phyloP scores from a whole-genome alignment of 2,888 invertebrate genomes.

The Zonitis immaculata region DNA sequence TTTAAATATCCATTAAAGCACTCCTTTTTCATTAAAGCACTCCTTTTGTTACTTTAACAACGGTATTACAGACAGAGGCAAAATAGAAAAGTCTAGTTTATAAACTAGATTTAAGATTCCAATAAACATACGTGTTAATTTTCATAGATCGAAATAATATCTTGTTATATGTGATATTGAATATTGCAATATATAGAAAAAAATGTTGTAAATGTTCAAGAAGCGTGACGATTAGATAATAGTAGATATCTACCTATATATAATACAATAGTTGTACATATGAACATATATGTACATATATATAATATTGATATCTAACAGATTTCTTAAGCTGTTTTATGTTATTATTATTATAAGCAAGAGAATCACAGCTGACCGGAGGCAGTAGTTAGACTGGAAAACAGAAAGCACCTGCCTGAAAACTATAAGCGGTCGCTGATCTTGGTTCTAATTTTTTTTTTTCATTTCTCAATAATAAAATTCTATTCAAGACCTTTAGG shows the following conservation, averaged over 20 bases:
- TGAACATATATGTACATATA: conserved; percentile 7
- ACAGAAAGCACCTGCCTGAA: conserved; percentile 21
- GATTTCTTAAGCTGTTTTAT: conserved; percentile 11
- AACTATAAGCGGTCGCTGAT: conserved; percentile 17
- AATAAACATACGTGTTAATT: neutral
- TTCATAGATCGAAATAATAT: neutral
- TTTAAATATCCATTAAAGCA: no score
- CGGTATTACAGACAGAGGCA: no score
- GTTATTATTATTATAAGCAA: conserved; percentile 14
- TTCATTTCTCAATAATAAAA: neutral
- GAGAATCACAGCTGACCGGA: conserved; percentile 15
- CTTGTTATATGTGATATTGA: neutral
- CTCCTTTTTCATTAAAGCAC: no score
- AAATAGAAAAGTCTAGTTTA: neutral
- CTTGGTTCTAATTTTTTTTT: conserved; percentile 8
- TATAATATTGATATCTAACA: conserved; percentile 15
- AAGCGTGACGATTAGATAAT: conserved; percentile 21
- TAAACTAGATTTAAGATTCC: neutral
- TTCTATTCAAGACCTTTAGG: neutral
- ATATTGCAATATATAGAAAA: conserved; percentile 3
- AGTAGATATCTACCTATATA: conserved; percentile 4
- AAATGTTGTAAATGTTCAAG: conserved; percentile 12
- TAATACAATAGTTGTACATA: conserved; percentile 9
- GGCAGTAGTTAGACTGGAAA: conserved; percentile 22
- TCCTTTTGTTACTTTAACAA: no score